Evolutionary conservation across 2,113 vertebrate genomes (phyloP), one percentile per base, ranked within the genome.

Genomic region (Clarias macrocephalus): DNA sequence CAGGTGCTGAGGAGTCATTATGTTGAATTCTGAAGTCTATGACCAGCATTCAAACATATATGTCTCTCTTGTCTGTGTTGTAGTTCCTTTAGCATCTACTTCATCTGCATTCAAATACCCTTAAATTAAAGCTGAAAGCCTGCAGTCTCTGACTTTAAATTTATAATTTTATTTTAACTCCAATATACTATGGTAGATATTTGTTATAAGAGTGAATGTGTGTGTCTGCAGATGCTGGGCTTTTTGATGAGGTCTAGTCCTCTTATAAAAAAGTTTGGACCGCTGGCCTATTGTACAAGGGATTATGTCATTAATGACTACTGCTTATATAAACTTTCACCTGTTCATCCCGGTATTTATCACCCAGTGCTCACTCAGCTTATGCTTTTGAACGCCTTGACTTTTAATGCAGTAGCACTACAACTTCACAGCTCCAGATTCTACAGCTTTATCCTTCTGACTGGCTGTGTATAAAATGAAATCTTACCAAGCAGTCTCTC

Each of bases 401-500:
- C 11, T n/a, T 23, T 76, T 19, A 0, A 0, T 42, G 3, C 48
- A 11, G 10, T 76, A 25, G 23, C 4, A 13, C 12, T 12, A 11
- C 2, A 28, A 13, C 37, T 52, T 52, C 42, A 42, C 11, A 75
- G 13, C 37, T 37, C 70, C 33, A 73, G 18, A 19, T 8, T 73
- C 33, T 33, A 5, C 28, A 21, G 10, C 25, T n/a, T 65, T n/a
- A 65, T n/a, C 62, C 68, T 37, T 33, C 18, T 37, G 11, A 66
- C 16, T 42, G 19, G 21, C 18, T 42, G 70, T 21, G 9, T 11
- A 73, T 42, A 42, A 73, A 73, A 37, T 42, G 1, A 72, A 72
- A 5, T 25, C 97, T 96, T 94, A 99, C 98, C 97, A 99, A 91
- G 83, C 98, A 99, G 93, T 99, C 98, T 37, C 98, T 96, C 91